Conservation (phyloP, 2,888 invertebrate species). For the Drosophila kokeensis region DNA sequence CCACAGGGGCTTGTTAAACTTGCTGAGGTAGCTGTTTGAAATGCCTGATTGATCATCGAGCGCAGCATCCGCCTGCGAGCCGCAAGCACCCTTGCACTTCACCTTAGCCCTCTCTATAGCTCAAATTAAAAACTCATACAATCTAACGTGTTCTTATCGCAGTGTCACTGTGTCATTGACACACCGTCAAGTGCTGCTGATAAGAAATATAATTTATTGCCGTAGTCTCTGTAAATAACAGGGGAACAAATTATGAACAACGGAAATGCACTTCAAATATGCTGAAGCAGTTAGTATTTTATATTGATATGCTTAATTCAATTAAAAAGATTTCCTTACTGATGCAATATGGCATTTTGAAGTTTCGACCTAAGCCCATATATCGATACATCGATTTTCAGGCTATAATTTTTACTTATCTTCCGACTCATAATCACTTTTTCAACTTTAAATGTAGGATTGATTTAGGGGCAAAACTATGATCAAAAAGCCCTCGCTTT, state of each 20-base stretch:
- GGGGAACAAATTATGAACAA: neutral
- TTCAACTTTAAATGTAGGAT: too few relatives aligned
- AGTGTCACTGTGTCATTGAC: neutral
- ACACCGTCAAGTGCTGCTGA: constrained; percentile 3
- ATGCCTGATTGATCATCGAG: constrained; percentile 10
- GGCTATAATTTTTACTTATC: too few relatives aligned
- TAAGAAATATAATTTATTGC: constrained; percentile 1
- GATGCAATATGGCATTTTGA: neutral
- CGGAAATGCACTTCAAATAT: neutral
- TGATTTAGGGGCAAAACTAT: too few relatives aligned
- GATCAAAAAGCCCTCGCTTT: too few relatives aligned
- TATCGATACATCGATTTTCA: too few relatives aligned
- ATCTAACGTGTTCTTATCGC: neutral
- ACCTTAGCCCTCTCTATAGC: neutral
- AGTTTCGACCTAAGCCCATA: too few relatives aligned
- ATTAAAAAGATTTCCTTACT: neutral
- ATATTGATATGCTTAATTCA: neutral
- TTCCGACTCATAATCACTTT: too few relatives aligned
- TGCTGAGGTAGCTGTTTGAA: neutral
- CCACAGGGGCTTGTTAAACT: neutral
- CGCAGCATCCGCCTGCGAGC: constrained; percentile 1
- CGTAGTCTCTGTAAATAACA: too few relatives aligned
- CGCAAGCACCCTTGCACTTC: neutral
- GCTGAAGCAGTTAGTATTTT: neutral
- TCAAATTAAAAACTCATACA: neutral